A percentile compares a stretch with the other conserved stretches of the same genome.
Conservation (phyloP, 92 coral and sea anemone species). For the Phenganax marumi region DNA sequence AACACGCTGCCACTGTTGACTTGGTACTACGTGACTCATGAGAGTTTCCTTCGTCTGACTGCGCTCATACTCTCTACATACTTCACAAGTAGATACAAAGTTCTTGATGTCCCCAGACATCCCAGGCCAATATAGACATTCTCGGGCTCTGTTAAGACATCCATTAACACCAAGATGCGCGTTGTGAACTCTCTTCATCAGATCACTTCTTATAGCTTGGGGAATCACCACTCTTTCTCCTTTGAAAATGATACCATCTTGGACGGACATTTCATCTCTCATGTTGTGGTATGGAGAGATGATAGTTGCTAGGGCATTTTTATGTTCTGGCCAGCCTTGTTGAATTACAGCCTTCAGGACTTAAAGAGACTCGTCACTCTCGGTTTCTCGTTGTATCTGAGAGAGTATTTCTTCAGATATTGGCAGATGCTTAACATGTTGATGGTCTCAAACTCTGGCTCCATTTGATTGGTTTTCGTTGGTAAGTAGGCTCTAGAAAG, state of each 20-base stretch:
- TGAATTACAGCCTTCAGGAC: slow-evolving; percentile 44
- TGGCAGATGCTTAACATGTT: slow-evolving; percentile 47
- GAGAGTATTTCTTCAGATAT: slow-evolving; percentile 36
- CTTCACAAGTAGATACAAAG: slow-evolving; percentile 51
- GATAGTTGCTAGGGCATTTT: slow-evolving; percentile 21
- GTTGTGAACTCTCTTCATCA: slow-evolving; percentile 44
- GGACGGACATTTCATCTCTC: slow-evolving; percentile 46
- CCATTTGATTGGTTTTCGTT: not conserved
- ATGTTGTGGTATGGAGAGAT: slow-evolving; percentile 45
- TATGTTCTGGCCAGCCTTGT: slow-evolving; percentile 55
- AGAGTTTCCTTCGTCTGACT: slow-evolving; percentile 53
- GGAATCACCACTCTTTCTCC: slow-evolving; percentile 55
- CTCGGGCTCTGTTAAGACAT: slow-evolving; percentile 56
- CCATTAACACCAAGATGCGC: slow-evolving; percentile 54
- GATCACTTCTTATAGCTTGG: slow-evolving; percentile 27
- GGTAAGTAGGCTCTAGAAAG: slow-evolving; percentile 10
- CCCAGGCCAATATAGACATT: slow-evolving; percentile 55
- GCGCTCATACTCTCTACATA: slow-evolving; percentile 40
- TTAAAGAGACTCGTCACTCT: slow-evolving; percentile 45
- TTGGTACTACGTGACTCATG: slow-evolving; percentile 37
- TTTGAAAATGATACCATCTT: slow-evolving; percentile 52
- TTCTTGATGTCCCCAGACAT: slow-evolving; percentile 55
- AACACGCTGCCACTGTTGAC: slow-evolving; percentile 42
- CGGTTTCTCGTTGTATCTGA: slow-evolving; percentile 44
- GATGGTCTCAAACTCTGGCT: too few species aligned